Percentiles rank a stretch among this genome's conserved stretches.
phyloP scores from a whole-genome alignment of 2,113 vertebrate species.

The Chaetorhynchus papuensis region DNA sequence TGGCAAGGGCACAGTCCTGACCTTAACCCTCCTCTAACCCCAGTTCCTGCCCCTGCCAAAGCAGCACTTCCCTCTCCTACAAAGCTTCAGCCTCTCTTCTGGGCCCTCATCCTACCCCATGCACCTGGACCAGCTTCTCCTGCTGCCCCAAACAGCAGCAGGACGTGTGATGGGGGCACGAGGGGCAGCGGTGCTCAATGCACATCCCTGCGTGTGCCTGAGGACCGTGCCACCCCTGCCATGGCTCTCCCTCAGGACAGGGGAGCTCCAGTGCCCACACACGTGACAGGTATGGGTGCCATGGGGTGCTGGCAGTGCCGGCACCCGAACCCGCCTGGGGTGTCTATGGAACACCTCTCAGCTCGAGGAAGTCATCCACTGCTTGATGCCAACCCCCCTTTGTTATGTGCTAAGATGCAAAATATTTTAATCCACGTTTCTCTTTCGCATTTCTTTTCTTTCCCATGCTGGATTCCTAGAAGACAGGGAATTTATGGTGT shows the following conservation, averaged over 20 bases:
- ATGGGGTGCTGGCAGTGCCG: accelerated
- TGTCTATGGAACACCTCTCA: background rate
- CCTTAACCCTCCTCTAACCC: background rate
- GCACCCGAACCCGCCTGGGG: accelerated
- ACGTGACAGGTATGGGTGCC: accelerated
- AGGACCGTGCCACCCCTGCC: background rate
- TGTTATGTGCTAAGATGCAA: conserved; percentile 72
- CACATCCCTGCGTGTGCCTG: accelerated
- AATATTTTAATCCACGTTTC: conserved; percentile 76
- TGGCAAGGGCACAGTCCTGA: background rate
- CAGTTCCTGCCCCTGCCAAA: background rate
- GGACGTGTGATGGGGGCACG: accelerated
- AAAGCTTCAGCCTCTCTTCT: background rate
- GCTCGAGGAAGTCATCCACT: background rate
- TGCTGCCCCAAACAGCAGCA: background rate
- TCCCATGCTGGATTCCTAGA: conserved; percentile 84
- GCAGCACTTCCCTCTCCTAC: background rate
- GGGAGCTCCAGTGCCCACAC: background rate
- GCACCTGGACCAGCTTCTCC: background rate
- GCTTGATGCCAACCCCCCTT: conserved; percentile 48
- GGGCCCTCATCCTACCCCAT: accelerated
- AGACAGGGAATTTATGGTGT: conserved; percentile 84
- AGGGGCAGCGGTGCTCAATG: background rate
- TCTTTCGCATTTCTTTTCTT: conserved; percentile 70
- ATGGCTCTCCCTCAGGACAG: accelerated